These are phyloP conservation scores for Aegypius monachus DNA, from an alignment of 2,113 vertebrate species.

Conservation along the genomic window DNA sequence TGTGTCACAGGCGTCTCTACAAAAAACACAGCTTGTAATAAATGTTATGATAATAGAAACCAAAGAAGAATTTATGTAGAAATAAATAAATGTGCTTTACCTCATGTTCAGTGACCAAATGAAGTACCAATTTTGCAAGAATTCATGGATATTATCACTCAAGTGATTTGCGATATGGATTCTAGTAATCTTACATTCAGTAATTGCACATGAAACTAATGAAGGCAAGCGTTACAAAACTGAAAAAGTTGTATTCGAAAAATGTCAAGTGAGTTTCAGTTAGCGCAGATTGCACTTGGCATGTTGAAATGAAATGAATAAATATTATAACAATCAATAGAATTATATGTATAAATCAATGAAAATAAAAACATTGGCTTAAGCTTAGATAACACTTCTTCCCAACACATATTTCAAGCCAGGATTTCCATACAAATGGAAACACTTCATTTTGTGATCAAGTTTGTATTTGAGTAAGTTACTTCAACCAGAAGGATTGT, in stretches of 20 bases:
- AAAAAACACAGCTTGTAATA: background rate
- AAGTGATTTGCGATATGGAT: background rate
- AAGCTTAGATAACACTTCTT: background rate
- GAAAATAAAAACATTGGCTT: background rate
- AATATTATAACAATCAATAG: background rate
- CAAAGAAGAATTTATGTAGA: background rate
- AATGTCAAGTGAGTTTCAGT: background rate
- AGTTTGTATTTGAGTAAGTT: background rate
- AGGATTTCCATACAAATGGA: background rate
- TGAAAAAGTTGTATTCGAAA: background rate
- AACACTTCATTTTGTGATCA: background rate
- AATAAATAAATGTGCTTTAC: background rate
- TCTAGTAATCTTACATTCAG: background rate
- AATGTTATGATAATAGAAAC: background rate
- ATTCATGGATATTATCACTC: background rate
- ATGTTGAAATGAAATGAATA: background rate
- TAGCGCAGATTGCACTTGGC: background rate
- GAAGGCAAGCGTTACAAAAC: background rate
- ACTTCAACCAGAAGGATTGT: background rate
- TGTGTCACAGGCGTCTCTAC: background rate
- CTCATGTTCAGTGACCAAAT: background rate
- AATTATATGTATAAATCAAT: background rate
- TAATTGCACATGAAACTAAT: background rate
- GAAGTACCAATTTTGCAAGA: background rate
- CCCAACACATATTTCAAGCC: background rate